Evolutionary conservation across 2,888 invertebrate genomes (phyloP), one percentile per base, ranked within the genome.

Genomic region (Opisthograptis luteolata): DNA sequence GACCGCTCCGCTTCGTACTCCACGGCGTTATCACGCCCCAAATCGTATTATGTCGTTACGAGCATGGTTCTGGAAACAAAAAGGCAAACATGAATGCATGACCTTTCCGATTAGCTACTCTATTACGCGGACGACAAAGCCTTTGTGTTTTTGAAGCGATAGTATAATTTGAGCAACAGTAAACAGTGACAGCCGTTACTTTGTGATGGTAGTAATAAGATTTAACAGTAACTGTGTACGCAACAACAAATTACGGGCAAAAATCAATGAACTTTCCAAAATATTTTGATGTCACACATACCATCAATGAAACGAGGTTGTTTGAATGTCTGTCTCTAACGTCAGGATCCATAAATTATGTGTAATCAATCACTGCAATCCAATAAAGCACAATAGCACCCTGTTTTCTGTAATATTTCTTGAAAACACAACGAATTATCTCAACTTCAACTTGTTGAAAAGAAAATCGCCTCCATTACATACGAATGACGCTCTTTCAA

Each of bases 401-500:
- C 64, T 73, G 72, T 76, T 82, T 80, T 79, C 70, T 68, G 76
- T 83, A 81, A 81, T 78, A 81, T 78, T 79, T 79, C 65, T 55
- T 49, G 53, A 61, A 73, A 81, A 77, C 70, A 63, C 66, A 62
- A 66, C 68, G 78, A 79, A 74, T 72, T 68, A 65, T 71, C 73
- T 25, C 64, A 79, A 74, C 76, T 75, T 79, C 66, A 77, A 80
- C 70, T 79, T 65, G 67, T 78, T 64, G 73, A 76, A 77, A 66
- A 75, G 77, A 82, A 84, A 79, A 78, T 91, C 87, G 92, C 91
- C 92, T 92, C 93, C 93, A 93, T 93, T 92, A 92, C 92, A 92
- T 91, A 92, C 91, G 89, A 92, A 90, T 92, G 92, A 92, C 92
- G 93, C 92, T 91, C 84, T 86, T 73, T 92, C 92, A 91, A 85